phyloP scores from a whole-genome alignment of 2,797 vertebrate genomes.

The Pangasius djambal region DNA sequence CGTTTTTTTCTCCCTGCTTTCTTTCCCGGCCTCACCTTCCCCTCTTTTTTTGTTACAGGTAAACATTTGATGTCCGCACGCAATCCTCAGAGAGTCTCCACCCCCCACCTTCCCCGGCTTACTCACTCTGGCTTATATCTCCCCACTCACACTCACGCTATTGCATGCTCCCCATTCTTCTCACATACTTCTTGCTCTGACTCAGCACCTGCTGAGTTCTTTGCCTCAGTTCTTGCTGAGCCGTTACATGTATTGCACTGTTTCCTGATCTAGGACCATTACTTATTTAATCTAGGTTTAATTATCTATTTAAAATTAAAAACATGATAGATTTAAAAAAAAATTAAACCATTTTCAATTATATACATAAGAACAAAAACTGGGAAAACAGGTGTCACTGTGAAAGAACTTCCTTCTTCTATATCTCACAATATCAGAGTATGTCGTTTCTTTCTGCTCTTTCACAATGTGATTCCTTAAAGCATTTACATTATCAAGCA shows the following conservation, averaged over 20 bases:
- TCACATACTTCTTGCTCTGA: slow-evolving; percentile 76
- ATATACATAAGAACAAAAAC: neutral
- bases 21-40: slow-evolving; percentile 79
- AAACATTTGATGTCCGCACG: slow-evolving; percentile 82
- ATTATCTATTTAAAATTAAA: slow-evolving; percentile 1
- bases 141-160: slow-evolving; percentile 44
- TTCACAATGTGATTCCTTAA: neutral
- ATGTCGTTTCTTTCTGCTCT: neutral
- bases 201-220: slow-evolving; percentile 75
- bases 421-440: neutral
- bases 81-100: slow-evolving; percentile 76
- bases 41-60: slow-evolving; percentile 82
- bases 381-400: neutral
- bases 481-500: neutral
- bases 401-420: neutral
- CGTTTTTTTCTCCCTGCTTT: slow-evolving; percentile 69
- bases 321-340: neutral
- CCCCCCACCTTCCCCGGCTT: slow-evolving; percentile 68
- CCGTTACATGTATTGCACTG: slow-evolving; percentile 1
- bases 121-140: slow-evolving; percentile 61
- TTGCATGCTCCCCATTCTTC: slow-evolving; percentile 55
- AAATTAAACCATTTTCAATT: neutral
- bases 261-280: neutral
- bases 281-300: neutral
- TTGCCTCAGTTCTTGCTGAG: slow-evolving; percentile 24